phyloP scores from a whole-genome alignment of 2,888 invertebrate genomes.

The Pollenia angustigena region DNA sequence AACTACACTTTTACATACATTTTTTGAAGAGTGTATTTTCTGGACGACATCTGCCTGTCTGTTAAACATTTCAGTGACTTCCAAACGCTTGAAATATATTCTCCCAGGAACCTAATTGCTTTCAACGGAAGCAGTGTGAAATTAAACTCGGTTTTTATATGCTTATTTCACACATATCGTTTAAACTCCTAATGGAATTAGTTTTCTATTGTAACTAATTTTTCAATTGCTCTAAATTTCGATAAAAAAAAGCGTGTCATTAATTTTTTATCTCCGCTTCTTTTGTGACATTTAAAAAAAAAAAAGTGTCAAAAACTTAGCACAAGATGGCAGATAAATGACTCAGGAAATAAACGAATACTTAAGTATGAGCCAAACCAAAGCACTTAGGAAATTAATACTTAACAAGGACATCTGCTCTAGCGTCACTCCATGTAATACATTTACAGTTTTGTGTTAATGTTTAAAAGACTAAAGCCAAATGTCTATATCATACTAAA shows the following conservation, averaged over 20 bases:
- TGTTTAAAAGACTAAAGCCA: neutral
- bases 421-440: conserved; percentile 29
- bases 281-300: neutral
- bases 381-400: conserved; percentile 73
- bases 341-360: conserved; percentile 17
- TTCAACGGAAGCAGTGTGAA: conserved; percentile 24
- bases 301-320: conserved; percentile 21
- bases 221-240: conserved; percentile 19
- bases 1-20: too few species aligned
- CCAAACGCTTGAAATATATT: too few species aligned
- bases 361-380: conserved; percentile 53
- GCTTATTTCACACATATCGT: conserved; percentile 8
- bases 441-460: neutral
- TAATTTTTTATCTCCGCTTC: neutral
- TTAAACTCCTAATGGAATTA: conserved; percentile 23
- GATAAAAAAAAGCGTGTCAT: neutral
- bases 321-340: conserved; percentile 9
- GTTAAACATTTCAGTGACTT: too few species aligned
- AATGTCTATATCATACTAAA: conserved; percentile 6
- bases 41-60: too few species aligned
- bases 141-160: neutral
- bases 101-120: neutral
- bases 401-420: conserved; percentile 72
- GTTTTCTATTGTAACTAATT: neutral
- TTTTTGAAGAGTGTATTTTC: too few species aligned